Base-by-base conservation (phyloP, 2,888 invertebrate species). In the Drosophila atripex region DNA sequence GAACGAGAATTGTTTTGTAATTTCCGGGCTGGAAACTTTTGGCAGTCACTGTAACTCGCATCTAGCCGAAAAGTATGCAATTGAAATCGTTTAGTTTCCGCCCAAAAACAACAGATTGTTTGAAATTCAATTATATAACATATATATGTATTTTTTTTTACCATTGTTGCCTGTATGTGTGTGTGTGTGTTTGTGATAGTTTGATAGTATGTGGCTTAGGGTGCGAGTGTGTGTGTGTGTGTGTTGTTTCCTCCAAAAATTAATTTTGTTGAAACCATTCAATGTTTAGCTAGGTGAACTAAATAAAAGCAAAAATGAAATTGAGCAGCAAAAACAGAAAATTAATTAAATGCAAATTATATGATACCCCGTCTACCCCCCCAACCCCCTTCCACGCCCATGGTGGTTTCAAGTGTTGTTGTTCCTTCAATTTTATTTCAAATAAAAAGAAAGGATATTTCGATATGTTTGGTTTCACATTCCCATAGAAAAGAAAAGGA, bases 261-360 rank as follows among this genome's bases (percentile, higher is more conserved):
- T 16, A 53, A 57, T 71, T 71, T 75, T 77, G 68, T 73, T 85
- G 58, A 68, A 75, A 43, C 57, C 49, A 63, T 47, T 76, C 47
- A 72, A 72, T 59, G 71, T 76, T 78, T 80, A 80, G 80, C 71
- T 80, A 80, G 79, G 76, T 38, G 2, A 68, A 25, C 66, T 66
- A 68, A 55, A 66, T 39, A 49, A 14, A 45, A 32, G 9, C 21
- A 39, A 21, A 41, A 12, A 30, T 18, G 53, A 57, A 18, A 50
- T 30, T 32, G 38, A 30, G 52, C 50, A 28, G 14, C 9, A 28
- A 28, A 9, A 53, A 53, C 25, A n/a, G 11, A 47, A 53, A 53
- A 18, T 46, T 46, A 35, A 35, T 35, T 35, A 35, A 47, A 64
- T 52, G 23, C 25, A 21, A 51, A 56, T 46, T 18, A 46, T 35